These are phyloP conservation scores for Ctenopoma kingsleyae DNA, from an alignment of 2,797 vertebrate species.

Conservation along the genomic window DNA sequence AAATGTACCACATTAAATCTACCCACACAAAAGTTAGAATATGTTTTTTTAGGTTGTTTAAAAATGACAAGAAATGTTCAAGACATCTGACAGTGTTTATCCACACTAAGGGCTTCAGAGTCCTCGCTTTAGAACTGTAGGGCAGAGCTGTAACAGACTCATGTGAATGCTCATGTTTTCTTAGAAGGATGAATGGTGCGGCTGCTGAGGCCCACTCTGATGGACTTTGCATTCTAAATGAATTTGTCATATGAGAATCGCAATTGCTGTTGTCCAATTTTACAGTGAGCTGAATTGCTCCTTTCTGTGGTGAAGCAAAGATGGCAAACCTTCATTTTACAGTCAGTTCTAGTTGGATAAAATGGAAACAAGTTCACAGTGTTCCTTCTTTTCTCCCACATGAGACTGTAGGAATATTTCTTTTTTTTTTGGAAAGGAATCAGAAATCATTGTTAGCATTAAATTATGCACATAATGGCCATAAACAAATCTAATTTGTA, in stretches of 20 bases:
- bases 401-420: slow-evolving; percentile 26
- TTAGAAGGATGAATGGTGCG: slow-evolving; percentile 45
- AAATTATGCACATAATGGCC: slow-evolving; percentile 71
- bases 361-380: slow-evolving; percentile 40
- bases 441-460: slow-evolving; percentile 49
- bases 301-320: slow-evolving; percentile 32
- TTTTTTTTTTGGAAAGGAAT: slow-evolving; percentile 40
- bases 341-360: slow-evolving; percentile 3
- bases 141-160: slow-evolving; percentile 44
- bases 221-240: slow-evolving; percentile 48
- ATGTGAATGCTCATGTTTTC: slow-evolving; percentile 55
- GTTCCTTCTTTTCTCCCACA: slow-evolving; percentile 32
- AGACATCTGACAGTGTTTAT: slow-evolving; percentile 62
- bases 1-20: slow-evolving; percentile 41
- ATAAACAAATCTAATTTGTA: slow-evolving; percentile 70
- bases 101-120: slow-evolving; percentile 48
- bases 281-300: slow-evolving; percentile 28
- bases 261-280: slow-evolving; percentile 39
- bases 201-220: slow-evolving; percentile 29
- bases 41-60: slow-evolving; percentile 23
- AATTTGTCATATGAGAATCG: slow-evolving; percentile 61
- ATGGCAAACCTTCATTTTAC: slow-evolving; percentile 45
- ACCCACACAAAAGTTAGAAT: slow-evolving; percentile 58
- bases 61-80: slow-evolving; percentile 27
- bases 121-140: slow-evolving; percentile 38